A percentile compares a stretch with the other conserved stretches of the same genome.
Conservation (phyloP, 2,113 vertebrate species). For the Daubentonia madagascariensis region DNA sequence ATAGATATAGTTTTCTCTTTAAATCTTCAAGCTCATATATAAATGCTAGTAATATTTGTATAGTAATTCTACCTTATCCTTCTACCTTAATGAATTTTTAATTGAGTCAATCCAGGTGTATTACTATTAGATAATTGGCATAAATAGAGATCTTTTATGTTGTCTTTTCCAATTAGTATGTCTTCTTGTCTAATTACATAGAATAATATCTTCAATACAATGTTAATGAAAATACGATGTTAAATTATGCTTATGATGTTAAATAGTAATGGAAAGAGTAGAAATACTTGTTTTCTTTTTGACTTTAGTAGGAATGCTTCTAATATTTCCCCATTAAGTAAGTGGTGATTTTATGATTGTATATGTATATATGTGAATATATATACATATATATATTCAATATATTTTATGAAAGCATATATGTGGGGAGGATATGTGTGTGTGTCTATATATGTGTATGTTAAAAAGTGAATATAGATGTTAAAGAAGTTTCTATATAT, state of each 20-base stretch:
- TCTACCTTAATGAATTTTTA: background rate
- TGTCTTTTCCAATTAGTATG: background rate
- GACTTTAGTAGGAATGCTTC: background rate
- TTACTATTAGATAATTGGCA: background rate
- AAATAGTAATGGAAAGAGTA: background rate
- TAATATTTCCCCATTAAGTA: background rate
- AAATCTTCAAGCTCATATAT: background rate
- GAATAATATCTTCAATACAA: background rate
- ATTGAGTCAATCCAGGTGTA: background rate
- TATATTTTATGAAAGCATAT: background rate
- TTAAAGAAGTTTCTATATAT: background rate
- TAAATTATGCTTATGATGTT: background rate
- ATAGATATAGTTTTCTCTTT: background rate
- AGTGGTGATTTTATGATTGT: background rate
- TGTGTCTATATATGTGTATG: background rate
- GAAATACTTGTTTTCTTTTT: background rate
- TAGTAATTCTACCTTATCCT: background rate
- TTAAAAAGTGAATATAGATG: background rate
- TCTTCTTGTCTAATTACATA: background rate
- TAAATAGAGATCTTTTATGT: background rate
- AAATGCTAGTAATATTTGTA: background rate
- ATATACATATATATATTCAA: background rate
- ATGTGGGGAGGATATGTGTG: background rate
- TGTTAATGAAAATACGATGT: background rate
- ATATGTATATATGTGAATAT: background rate